Conservation (phyloP, 2,888 invertebrate species). For the Cryptocephalus primarius region DNA sequence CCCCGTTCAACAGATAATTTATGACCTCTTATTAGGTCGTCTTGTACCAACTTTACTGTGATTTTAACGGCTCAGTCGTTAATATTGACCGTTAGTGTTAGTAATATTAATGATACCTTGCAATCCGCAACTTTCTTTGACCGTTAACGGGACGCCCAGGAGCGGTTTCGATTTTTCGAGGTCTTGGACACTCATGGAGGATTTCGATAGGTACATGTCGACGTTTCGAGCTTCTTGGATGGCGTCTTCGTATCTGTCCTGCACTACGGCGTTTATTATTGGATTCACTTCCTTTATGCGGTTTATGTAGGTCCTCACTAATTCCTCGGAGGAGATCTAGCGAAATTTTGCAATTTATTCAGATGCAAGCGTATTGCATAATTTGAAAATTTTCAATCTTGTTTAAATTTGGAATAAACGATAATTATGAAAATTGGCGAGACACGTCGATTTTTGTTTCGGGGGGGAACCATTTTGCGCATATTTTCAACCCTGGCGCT, state of each 20-base stretch:
- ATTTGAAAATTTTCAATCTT: no score
- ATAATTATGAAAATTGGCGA: no score
- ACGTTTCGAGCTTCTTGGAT: constrained; percentile 59
- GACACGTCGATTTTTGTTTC: no score
- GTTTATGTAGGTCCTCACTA: constrained; percentile 62
- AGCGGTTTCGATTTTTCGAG: constrained; percentile 47
- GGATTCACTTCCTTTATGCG: constrained; percentile 70
- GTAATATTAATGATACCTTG: constrained; percentile 42
- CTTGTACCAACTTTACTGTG: no score
- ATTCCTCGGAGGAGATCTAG: constrained; percentile 58
- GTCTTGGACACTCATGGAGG: constrained; percentile 17
- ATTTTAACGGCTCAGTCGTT: no score
- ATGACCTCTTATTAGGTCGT: no score
- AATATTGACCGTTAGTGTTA: not conserved
- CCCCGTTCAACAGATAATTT: no score
- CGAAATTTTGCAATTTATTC: no score
- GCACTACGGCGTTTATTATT: constrained; percentile 66
- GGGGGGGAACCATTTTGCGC: no score
- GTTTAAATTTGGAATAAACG: no score
- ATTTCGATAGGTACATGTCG: constrained; percentile 39
- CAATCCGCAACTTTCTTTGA: constrained; percentile 69
- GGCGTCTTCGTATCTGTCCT: constrained; percentile 64
- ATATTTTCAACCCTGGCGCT: no score
- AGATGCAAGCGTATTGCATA: no score
- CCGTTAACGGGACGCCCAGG: constrained; percentile 70